Evolutionary conservation across 2,797 vertebrate genomes (phyloP), one percentile per base, ranked within the genome.

Genomic region (Microtus californicus): DNA sequence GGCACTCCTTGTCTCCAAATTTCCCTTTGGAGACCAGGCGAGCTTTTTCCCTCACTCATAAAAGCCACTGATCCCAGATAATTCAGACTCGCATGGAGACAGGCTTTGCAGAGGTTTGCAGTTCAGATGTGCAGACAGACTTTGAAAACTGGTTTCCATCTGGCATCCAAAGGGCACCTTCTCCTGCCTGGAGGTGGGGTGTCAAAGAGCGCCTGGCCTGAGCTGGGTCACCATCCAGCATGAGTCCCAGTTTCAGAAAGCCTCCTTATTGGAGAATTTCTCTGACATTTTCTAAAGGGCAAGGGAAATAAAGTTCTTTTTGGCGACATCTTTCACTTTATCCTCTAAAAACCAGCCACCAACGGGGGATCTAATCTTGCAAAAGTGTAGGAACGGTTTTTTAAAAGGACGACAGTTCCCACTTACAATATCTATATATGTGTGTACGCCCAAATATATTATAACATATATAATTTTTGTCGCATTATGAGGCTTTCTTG

Each of bases 11-110:
- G 3, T 92, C 73, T 91, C 86, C 63, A n/a, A 82, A 89, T 86
- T 93, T 97, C 90, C 95, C 85, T 45, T 93, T 56, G 23, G 95
- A 96, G 89, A 89, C 43, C 40, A 19, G 2, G 0, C 27, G 9
- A n/a, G 67, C 90, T 78, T 95, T 95, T 78, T 17, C 78, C 67
- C 54, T 90, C 43, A 83, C 90, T 93, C 93, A 19, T 95, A 89
- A 95, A 92, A 97, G 93, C 81, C 82, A 67, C 78, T 48, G 94
- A 96, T 96, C 90, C 88, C 67, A 93, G 87, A 76, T 94, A 97
- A 97, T 95, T 93, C 91, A 90, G 69, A 87, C 59, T 87, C 3
- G 51, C 37, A 88, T 87, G 78, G 78, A 91, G 79, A 78, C 80
- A 76, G 81, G 89, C 95, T 83, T 69, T 63, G 43, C 92, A 91